Percentiles rank a stretch among this genome's conserved stretches.
phyloP scores from a whole-genome alignment of 2,113 vertebrate species.

The Sinocyclocheilus maitianheensis region DNA sequence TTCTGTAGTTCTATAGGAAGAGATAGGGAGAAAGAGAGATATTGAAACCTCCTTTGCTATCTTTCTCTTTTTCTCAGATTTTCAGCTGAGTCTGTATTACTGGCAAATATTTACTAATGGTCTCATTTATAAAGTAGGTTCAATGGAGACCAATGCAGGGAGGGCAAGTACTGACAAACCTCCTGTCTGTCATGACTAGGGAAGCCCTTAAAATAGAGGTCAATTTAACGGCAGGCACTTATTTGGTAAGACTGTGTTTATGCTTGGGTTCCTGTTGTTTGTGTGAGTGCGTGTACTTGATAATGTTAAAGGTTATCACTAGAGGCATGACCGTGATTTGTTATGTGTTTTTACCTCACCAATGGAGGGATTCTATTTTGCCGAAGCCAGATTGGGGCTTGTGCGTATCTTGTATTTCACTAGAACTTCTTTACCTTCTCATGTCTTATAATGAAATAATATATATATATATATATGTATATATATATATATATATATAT shows the following conservation, averaged over 20 bases:
- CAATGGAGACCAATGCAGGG: slow-evolving; percentile 6
- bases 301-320: slow-evolving; percentile 45
- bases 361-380: slow-evolving; percentile 58
- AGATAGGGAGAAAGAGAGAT: slow-evolving; percentile 40
- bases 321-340: slow-evolving; percentile 50
- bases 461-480: slow-evolving; percentile 40
- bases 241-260: slow-evolving; percentile 30
- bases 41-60: slow-evolving; percentile 35
- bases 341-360: slow-evolving; percentile 71
- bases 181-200: slow-evolving; percentile 16
- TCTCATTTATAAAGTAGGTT: slow-evolving; percentile 21
- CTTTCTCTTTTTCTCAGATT: slow-evolving; percentile 46
- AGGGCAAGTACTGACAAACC: slow-evolving; percentile 23
- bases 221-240: slow-evolving; percentile 35
- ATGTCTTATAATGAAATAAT: slow-evolving; percentile 65
- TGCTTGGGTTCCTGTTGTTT: slow-evolving; percentile 23
- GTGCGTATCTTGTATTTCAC: slow-evolving; percentile 62
- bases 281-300: slow-evolving; percentile 9
- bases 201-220: slow-evolving; percentile 32
- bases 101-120: slow-evolving; percentile 38
- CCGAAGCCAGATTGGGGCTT: slow-evolving; percentile 56
- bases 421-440: slow-evolving; percentile 70
- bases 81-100: slow-evolving; percentile 36
- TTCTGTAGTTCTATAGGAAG: slow-evolving; percentile 22
- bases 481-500: slow-evolving; percentile 31